These are phyloP conservation scores for Pararge aegeria DNA, from an alignment of 1,140 invertebrate species.

Conservation along the genomic window DNA sequence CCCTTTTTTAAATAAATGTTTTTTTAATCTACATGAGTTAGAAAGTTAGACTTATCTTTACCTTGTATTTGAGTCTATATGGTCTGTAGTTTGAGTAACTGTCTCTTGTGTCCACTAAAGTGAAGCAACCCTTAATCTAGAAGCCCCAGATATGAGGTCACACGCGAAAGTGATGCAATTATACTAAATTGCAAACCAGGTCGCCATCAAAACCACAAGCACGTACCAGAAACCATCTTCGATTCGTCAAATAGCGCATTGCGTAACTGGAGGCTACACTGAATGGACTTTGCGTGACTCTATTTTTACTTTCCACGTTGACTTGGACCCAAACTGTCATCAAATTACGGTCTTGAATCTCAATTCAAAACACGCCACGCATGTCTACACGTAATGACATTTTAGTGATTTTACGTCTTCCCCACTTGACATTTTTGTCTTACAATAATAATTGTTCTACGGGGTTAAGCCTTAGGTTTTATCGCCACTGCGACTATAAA, in stretches of 20 bases:
- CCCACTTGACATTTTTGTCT: too few relatives aligned
- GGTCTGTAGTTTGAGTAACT: too few relatives aligned
- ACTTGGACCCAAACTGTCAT: neutral
- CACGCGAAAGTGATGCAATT: conserved; percentile 28
- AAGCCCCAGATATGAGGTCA: conserved; percentile 10
- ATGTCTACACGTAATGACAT: too few relatives aligned
- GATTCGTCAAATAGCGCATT: conserved; percentile 43
- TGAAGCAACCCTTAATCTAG: neutral
- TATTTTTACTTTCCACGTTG: conserved; percentile 33
- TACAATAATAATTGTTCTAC: too few relatives aligned
- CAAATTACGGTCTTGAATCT: neutral
- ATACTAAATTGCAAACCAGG: conserved; percentile 49
- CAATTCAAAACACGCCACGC: neutral
- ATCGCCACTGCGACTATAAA: too few relatives aligned
- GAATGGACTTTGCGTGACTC: conserved; percentile 48
- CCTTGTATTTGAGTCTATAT: too few relatives aligned
- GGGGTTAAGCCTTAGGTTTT: too few relatives aligned
- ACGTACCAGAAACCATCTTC: conserved; percentile 44
- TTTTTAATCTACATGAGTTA: too few relatives aligned
- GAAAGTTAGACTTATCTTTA: too few relatives aligned
- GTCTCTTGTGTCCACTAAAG: too few relatives aligned
- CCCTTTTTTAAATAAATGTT: too few relatives aligned
- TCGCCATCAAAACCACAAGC: conserved; percentile 50
- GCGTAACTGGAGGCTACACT: conserved; percentile 40
- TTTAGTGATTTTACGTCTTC: too few relatives aligned